A percentile compares a stretch with the other conserved stretches of the same genome.
phyloP scores from a whole-genome alignment of 1,140 invertebrate species.

The Aplysia californica region DNA sequence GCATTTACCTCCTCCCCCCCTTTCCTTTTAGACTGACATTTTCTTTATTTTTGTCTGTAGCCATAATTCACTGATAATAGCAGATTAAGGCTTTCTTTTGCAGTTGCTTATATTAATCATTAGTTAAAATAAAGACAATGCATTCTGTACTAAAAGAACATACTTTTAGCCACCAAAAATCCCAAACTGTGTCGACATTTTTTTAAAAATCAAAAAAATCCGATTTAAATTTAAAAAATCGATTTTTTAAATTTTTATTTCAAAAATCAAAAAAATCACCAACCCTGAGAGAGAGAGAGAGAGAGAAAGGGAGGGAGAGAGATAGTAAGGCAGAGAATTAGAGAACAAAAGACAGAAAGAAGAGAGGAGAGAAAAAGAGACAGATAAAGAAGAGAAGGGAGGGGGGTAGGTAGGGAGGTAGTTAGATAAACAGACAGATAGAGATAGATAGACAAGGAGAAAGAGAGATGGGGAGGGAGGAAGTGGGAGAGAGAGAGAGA shows the following conservation, averaged over 20 bases:
- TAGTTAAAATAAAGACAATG: not conserved
- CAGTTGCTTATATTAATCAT: not conserved
- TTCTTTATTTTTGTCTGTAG: too few species aligned
- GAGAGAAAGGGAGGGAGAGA: not conserved
- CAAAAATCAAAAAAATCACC: not conserved
- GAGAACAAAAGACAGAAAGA: not conserved
- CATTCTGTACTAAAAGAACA: not conserved
- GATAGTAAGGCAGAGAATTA: not conserved
- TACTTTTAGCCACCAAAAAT: not conserved
- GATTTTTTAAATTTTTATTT: not conserved
- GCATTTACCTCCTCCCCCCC: too few species aligned
- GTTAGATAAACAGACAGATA: not conserved
- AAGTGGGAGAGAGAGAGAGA: not conserved
- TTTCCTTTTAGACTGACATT: too few species aligned
- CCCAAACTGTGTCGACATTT: not conserved
- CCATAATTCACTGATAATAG: too few species aligned
- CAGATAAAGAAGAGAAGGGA: not conserved
- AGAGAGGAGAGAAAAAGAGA: not conserved
- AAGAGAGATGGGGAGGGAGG: not conserved
- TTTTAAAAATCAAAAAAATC: not conserved
- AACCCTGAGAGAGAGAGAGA: not conserved
- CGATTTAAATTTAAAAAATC: not conserved
- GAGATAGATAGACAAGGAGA: not conserved
- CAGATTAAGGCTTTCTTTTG: too few species aligned
- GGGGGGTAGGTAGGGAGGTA: not conserved